Base-by-base conservation (phyloP, 2,888 invertebrate species). In the Apotomis betuletana region DNA sequence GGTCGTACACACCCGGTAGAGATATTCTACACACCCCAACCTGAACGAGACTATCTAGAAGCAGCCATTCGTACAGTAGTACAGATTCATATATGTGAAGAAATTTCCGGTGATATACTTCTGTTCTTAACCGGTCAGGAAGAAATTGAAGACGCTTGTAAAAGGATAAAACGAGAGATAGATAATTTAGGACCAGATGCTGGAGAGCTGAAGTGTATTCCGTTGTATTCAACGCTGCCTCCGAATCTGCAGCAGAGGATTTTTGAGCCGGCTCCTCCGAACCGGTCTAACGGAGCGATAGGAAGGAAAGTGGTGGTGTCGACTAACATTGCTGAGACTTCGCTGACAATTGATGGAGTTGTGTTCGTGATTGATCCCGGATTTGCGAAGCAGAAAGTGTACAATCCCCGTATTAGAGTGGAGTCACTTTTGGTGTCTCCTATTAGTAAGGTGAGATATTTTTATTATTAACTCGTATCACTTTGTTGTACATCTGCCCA, bases 301-400 rank as follows among this genome's bases (percentile, higher is more conserved):
- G 98, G 99, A 0, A 91, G 98, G 4, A 98, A 95, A 82, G 98
- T 99, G 0, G 99, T 99, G 0, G 98, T 99, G 0, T 99, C 99
- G 0, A 99, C 99, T 0, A 99, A 99, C 87, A 99, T 99, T 78
- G 99, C 99, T 0, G 99, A 99, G 93, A 99, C 99, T 0, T 99
- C 99, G 0, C 90, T 99, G 38, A 99, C 99, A 5, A 99, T 99
- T 81, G 99, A 99, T 83, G 99, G 99, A 62, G 99, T 99, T 1
- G 99, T 99, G 10, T 99, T 99, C 87, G 99, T 99, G 9, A 99
- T 99, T 83, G 99, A 99, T 91, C 99, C 99, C 0, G 99, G 99
- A 9, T 99, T 99, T 91, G 98, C 99, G 0, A 99, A 99, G 85
- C 99, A 99, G 88, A 99, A 99, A 94, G 98, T 98, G 5, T 98